phyloP scores from a whole-genome alignment of 2,888 invertebrate genomes.

The Apoderus coryli region DNA sequence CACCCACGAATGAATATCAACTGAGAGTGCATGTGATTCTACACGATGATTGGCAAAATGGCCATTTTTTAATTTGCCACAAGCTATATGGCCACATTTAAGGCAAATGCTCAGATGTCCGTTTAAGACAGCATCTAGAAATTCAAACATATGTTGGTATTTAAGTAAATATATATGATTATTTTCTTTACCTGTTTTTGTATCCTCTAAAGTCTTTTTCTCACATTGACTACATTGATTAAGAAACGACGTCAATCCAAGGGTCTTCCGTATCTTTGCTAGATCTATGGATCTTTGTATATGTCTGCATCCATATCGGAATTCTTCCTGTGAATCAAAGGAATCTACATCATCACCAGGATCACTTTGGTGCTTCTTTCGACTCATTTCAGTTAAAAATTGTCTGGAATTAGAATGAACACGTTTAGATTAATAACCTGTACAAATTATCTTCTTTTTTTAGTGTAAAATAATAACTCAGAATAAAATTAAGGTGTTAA shows the following conservation, averaged over 20 bases:
- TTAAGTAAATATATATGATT: too few species aligned
- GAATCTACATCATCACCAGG: constrained; percentile 46
- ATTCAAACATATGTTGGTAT: constrained; percentile 20
- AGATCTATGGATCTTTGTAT: constrained; percentile 54
- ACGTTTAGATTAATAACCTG: too few species aligned
- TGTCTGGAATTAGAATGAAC: too few species aligned
- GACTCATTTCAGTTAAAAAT: constrained; percentile 45
- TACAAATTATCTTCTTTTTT: too few species aligned
- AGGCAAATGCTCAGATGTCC: constrained; percentile 62
- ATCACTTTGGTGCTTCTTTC: constrained; percentile 59
- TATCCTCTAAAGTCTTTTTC: too few species aligned
- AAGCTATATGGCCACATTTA: constrained; percentile 64
- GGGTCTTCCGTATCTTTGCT: constrained; percentile 38
- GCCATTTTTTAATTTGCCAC: constrained; percentile 50
- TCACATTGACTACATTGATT: constrained; percentile 37
- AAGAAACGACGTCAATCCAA: constrained; percentile 33
- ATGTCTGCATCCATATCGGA: constrained; percentile 50
- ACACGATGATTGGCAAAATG: constrained; percentile 68
- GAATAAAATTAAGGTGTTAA: too few species aligned
- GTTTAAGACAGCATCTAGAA: constrained; percentile 33
- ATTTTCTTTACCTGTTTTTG: background rate
- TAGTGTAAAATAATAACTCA: too few species aligned
- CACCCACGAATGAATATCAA: constrained; percentile 55
- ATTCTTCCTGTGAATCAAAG: constrained; percentile 57
- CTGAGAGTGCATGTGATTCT: constrained; percentile 57